phyloP scores from a whole-genome alignment of 2,113 vertebrate genomes.

The Oncorhynchus nerka region DNA sequence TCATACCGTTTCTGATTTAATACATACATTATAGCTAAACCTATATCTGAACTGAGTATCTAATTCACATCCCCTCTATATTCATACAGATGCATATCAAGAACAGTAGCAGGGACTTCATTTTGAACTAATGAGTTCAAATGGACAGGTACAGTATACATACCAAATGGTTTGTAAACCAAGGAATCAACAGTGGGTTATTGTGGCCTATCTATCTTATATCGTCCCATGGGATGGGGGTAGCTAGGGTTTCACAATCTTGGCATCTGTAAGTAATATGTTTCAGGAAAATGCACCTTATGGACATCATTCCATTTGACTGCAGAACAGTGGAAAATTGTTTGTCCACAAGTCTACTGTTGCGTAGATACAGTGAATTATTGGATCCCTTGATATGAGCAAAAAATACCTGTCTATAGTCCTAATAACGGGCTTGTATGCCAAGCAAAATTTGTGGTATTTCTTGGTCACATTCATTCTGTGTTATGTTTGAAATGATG shows the following conservation, averaged over 20 bases:
- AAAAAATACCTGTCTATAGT: too few species aligned
- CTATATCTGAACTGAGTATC: too few species aligned
- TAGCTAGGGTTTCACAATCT: not conserved
- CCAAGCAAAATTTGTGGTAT: too few species aligned
- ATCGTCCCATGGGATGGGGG: conserved; percentile 1
- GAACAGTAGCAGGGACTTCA: conserved; percentile 16
- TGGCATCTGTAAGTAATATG: not conserved
- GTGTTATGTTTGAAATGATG: too few species aligned
- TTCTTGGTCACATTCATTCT: too few species aligned
- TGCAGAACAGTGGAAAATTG: too few species aligned
- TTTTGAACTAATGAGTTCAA: conserved; percentile 33
- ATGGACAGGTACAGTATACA: conserved; percentile 39
- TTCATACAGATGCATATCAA: conserved; percentile 25
- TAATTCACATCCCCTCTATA: not conserved
- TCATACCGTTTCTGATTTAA: conserved; percentile 43
- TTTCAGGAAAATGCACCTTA: not conserved
- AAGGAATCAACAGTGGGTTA: conserved; percentile 14
- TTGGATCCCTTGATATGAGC: too few species aligned
- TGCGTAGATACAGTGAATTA: too few species aligned
- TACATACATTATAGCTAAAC: too few species aligned
- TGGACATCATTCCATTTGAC: not conserved
- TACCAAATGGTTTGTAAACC: conserved; percentile 28
- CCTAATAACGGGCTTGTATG: too few species aligned
- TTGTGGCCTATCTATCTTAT: conserved; percentile 4
- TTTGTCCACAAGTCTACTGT: too few species aligned